A percentile compares a stretch with the other conserved stretches of the same genome.
phyloP scores from a whole-genome alignment of 2,888 invertebrate species.

The Meiosimyza decipiens region DNA sequence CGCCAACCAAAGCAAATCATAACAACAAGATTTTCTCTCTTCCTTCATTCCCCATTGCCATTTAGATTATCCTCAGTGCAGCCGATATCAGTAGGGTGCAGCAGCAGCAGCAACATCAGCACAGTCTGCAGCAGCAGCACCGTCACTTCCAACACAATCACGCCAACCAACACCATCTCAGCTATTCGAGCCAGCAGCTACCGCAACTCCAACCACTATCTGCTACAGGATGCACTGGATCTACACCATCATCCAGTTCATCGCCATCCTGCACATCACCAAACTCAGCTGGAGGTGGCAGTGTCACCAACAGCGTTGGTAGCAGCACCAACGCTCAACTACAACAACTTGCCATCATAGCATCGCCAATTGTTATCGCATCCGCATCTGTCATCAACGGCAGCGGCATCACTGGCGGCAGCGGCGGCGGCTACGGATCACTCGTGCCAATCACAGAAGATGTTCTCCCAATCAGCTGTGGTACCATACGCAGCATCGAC shows the following conservation, averaged over 20 bases:
- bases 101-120: conserved; percentile 33
- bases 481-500: conserved; percentile 3
- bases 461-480: conserved; percentile 22
- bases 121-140: conserved; percentile 29
- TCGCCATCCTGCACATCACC: conserved; percentile 61
- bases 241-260: conserved; percentile 57
- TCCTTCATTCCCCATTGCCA: conserved; percentile 2
- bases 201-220: conserved; percentile 46
- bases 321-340: conserved; percentile 25
- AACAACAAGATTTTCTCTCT: conserved; percentile 8
- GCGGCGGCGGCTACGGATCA: conserved; percentile 31
- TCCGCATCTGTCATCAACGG: conserved; percentile 29
- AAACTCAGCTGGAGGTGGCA: conserved; percentile 47
- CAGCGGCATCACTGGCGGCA: conserved; percentile 37
- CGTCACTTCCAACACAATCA: conserved; percentile 41
- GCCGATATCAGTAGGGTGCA: conserved; percentile 33
- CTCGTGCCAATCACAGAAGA: too few relatives aligned
- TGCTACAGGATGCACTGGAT: conserved; percentile 52
- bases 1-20: conserved; percentile 50
- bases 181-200: conserved; percentile 54
- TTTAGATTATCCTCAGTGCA: conserved; percentile 18
- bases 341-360: conserved; percentile 59
- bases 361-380: conserved; percentile 52
- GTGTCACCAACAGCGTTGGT: conserved; percentile 41
- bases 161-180: conserved; percentile 51